Evolutionary conservation across 2,797 vertebrate species (phyloP), one percentile per base, ranked within the genome.

Genomic region (Rhinophrynus dorsalis): DNA sequence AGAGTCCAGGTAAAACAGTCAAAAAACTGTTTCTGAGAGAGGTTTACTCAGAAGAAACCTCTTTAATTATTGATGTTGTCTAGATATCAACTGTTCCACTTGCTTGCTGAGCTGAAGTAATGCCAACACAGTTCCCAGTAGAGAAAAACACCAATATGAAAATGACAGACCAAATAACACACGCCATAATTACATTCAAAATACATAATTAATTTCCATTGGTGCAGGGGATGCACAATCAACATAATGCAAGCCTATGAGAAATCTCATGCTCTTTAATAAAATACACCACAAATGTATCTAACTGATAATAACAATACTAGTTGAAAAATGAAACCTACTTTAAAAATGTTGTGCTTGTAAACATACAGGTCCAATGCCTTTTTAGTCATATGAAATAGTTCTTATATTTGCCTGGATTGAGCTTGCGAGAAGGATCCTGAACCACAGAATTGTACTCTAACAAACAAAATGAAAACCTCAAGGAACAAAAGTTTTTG

Each of bases 101-200:
- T 60, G 66, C 56, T 57, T 35, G 56, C 37, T 56, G 38, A 54
- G 50, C 30, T 20, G 52, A 50, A 42, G 60, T 50, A 32, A 72
- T 50, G 61, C 38, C 61, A 72, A 54, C 51, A 44, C 45, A 52
- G 61, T 38, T 58, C 54, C 37, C 35, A 44, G 56, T 51, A 45
- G 61, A 52, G 23, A 23, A 51, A 27, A 55, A 21, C 32, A 20
- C 44, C 67, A 64, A 51, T 42, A 42, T 58, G 32, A 56, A 56
- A 64, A 72, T 64, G 23, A 71, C 68, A 69, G 37, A 56, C 50
- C 66, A 66, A 58, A 59, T 12, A 45, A 51, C 17, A 42, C 11
- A 23, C 20, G 26, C 69, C 35, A 33, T 56, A 73, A 65, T 44
- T 64, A 50, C 57, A 62, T 54, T 55, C 32, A 27, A 27, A 57